Evolutionary conservation across 2,113 vertebrate species (phyloP), one percentile per base, ranked within the genome.

Genomic region (Crocuta crocuta): DNA sequence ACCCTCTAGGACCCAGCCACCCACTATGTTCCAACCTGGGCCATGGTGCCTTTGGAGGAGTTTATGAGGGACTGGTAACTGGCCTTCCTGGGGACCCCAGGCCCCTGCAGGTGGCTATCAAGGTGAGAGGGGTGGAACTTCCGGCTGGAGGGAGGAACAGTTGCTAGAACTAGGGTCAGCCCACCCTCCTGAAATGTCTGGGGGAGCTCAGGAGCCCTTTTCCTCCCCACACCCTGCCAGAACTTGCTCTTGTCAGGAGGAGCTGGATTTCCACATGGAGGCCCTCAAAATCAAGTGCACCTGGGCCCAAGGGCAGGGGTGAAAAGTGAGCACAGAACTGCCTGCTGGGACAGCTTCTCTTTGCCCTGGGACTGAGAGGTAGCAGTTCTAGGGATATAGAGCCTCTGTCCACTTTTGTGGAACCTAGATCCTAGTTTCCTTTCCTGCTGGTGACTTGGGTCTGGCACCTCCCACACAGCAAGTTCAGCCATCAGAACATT

Each of bases 241-340:
- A 99, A 99, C 99, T 99, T 99, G 99, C 98, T 99, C 99, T 10
- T 99, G 99, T 79, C 99, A 99, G 97, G 99, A 99, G 89, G 99
- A 99, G 98, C 99, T 99, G 99, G 99, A 99, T 99, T 99, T 99
- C 98, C 99, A 99, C 95, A 99, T 99, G 99, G 99, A 99, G 98
- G 99, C 99, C 0, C 90, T 99, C 96, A 99, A 99, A 97, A 99
- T 99, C 99, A 99, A 99, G 99, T 99, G 97, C 31, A 21, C 63
- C 68, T 43, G 39, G 70, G 74, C 24, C 26, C 19, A 28, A 24
- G 43, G 83, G 45, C 61, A 16, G 16, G 15, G 19, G 11, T 15
- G 43, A 80, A 26, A 58, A 26, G 33, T 8, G 66, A 74, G 79
- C 78, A 26, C 2, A 50, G 91, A 53, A 19, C 35, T 65, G 39